A percentile compares a stretch with the other conserved stretches of the same genome.
phyloP scores from a whole-genome alignment of 1,140 invertebrate species.

The Aphaenogaster rudis region DNA sequence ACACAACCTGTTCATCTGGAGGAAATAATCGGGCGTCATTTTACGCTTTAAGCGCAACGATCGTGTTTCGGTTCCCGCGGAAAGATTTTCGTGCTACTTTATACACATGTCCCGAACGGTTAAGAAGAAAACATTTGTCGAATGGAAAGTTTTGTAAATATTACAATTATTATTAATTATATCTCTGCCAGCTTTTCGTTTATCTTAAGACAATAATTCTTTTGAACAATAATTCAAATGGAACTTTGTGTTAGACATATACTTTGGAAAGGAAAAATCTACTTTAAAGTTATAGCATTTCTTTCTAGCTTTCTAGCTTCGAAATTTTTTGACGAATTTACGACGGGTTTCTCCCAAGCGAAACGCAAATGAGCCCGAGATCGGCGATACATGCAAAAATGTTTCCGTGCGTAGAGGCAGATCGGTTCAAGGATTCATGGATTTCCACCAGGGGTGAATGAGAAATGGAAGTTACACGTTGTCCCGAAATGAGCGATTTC shows the following conservation, averaged over 20 bases:
- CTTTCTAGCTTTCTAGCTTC: not conserved
- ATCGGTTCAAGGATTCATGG: constrained; percentile 43
- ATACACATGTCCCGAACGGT: not conserved
- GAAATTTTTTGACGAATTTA: not conserved
- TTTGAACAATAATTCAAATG: not conserved
- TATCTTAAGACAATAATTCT: not conserved
- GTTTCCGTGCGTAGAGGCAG: constrained; percentile 46
- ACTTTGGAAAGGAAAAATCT: not conserved
- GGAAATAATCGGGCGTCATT: constrained; percentile 23
- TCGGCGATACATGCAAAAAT: constrained; percentile 40
- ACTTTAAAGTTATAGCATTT: not conserved
- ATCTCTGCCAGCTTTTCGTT: not conserved
- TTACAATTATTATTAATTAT: not conserved
- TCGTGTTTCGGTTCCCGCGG: not conserved
- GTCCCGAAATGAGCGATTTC: constrained; percentile 74
- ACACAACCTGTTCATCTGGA: not conserved
- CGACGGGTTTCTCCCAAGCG: not conserved
- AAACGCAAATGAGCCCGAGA: constrained; percentile 21
- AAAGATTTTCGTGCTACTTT: not conserved
- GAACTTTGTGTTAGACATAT: not conserved
- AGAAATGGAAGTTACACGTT: constrained; percentile 65
- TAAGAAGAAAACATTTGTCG: not conserved
- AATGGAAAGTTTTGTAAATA: not conserved
- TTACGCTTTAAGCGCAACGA: not conserved
- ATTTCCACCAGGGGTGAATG: constrained; percentile 41